Evolutionary conservation across 92 coral and sea anemone species (phyloP), one percentile per base, ranked within the genome.

Genomic region (Palythoa grandiflora): DNA sequence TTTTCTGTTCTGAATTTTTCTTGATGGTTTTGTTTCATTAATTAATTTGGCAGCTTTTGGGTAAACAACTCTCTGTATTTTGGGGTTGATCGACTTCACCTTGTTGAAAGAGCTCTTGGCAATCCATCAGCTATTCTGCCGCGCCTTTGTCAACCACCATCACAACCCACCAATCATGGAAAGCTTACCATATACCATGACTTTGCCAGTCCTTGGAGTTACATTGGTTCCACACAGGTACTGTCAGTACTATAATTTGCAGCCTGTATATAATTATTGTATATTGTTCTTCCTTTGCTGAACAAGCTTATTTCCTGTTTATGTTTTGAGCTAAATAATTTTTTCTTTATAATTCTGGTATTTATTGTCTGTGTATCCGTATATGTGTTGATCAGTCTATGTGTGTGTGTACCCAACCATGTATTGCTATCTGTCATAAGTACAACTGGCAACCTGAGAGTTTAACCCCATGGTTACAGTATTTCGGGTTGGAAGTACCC

Each of bases 171-270:
- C 38, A n/a, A n/a, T n/a, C 89, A 84, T 8, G 92, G 94, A 12
- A 97, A 94, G 60, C 93, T 97, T 3, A 95, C 97, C 38, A 93
- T 97, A 53, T 97, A 92, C 78, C 95, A 97, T 83, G 99, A 97
- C 77, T 94, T 97, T 84, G 89, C 98, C 9, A 97, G 99, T 21
- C 99, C 99, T 1, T 97, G 99, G 99, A 95, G 98, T 80, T 97
- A 93, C 79, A 17, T 97, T 75, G 99, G 99, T 1, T 92, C 99
- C 51, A 92, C 94, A n/a, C 99, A 97, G 98, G 99, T 97, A 90
- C 38, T 63, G 20, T 28, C 28, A 28, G 28, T 28, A 28, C 28
- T 6, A 59, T 14, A 1, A 16, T n/a, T 63, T 63, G 9, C 6
- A 63, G 70, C 38, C 17, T 20, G 7, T 70, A 36, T 2, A 70